Conservation (phyloP, 2,797 vertebrate species). For the Myotis vivesi region DNA sequence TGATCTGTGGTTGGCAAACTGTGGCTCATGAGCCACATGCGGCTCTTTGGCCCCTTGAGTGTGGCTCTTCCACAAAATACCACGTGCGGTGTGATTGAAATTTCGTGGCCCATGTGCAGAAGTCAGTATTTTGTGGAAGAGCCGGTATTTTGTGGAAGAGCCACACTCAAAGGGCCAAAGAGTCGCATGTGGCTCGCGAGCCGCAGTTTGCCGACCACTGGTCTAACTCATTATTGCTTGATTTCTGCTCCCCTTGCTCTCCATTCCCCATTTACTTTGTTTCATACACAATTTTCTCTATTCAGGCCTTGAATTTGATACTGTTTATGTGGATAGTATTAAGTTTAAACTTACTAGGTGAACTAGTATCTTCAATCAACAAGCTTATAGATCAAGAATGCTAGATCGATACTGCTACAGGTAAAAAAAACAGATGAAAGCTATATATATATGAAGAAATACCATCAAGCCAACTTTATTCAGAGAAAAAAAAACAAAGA, state of each 20-base stretch:
- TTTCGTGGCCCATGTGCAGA: too few relatives aligned
- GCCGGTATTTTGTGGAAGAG: too few relatives aligned
- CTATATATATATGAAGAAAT: neutral
- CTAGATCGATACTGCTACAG: neutral
- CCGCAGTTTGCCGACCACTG: too few relatives aligned
- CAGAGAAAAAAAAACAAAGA: neutral
- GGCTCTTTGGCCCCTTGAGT: too few relatives aligned
- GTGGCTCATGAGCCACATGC: too few relatives aligned
- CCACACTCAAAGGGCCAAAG: too few relatives aligned
- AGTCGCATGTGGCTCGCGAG: too few relatives aligned
- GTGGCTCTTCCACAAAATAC: too few relatives aligned
- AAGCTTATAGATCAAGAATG: neutral
- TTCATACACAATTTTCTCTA: neutral
- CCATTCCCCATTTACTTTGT: neutral
- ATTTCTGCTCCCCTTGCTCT: neutral
- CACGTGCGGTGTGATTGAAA: too few relatives aligned
- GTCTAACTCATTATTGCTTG: constrained; percentile 2
- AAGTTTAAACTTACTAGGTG: constrained; percentile 20
- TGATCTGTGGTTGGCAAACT: too few relatives aligned
- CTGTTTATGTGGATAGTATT: neutral
- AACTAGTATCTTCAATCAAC: neutral
- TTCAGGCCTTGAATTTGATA: neutral
- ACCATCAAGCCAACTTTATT: neutral
- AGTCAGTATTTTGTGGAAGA: too few relatives aligned
- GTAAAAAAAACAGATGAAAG: constrained; percentile 5